Evolutionary conservation across 1,140 invertebrate genomes (phyloP), one percentile per base, ranked within the genome.

Genomic region (Pachypeltis micranthus): DNA sequence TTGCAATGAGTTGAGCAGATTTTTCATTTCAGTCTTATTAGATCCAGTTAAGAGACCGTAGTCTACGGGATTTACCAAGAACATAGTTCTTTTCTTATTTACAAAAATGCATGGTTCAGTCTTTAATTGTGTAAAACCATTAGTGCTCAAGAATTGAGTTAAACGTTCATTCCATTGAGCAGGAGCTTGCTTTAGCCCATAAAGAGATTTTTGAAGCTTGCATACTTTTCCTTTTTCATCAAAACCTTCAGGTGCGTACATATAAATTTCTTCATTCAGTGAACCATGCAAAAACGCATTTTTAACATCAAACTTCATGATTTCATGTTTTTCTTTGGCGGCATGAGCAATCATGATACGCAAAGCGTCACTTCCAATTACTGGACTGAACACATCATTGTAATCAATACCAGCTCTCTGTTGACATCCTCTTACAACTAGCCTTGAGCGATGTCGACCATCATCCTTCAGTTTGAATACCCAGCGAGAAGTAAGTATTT

Each of bases 271-370:
- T 39, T 62, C 28, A 10, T 24, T 23, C 21, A 64, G 14, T 12
- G 3, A 21, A n/a, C 27, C 27, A 26, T 64, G 44, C 25, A 61
- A 44, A 54, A 64, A 64, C 14, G 64, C 61, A 7, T 25, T 65
- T 66, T 72, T 74, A 1, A 79, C 70, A 70, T 79, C 75, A 60
- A 78, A 73, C 58, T 78, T 74, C 28, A 62, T 26, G 14, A 79
- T 65, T n/a, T 71, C 24, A 29, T 71, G 67, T 39, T 73, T 67
- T 59, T 75, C 39, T 61, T 69, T 55, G 2, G 71, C 71, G 55
- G 73, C 67, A 60, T 77, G 69, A 57, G 69, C 66, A 14, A 77
- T 57, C 19, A 78, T 19, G 39, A 72, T 61, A 67, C 78, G 66
- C 47, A 79, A 68, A 28, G 75, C 69, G 27, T 71, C 71, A 63